These are phyloP conservation scores for Macaria liturata DNA, from an alignment of 2,888 invertebrate species.

Conservation along the genomic window DNA sequence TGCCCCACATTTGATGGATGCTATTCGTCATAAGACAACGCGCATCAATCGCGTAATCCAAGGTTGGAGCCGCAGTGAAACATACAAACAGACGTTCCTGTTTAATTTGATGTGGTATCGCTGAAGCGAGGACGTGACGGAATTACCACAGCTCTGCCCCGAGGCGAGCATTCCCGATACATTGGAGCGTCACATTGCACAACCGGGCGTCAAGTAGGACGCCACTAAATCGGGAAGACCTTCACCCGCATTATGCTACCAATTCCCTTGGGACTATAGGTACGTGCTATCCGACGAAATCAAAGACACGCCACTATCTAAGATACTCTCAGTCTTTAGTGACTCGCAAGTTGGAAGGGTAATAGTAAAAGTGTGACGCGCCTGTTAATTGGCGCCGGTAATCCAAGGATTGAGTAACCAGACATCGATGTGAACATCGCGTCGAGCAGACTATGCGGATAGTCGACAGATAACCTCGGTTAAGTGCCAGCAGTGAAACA, in stretches of 20 bases:
- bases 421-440: conserved; percentile 21
- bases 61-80: conserved; percentile 41
- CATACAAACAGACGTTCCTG: conserved; percentile 40
- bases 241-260: conserved; percentile 70
- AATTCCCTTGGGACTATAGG: conserved; percentile 56
- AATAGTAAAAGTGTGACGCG: conserved; percentile 32
- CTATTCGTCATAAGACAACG: conserved; percentile 18
- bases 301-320: conserved; percentile 17
- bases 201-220: conserved; percentile 65
- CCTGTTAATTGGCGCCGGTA: conserved; percentile 37
- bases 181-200: conserved; percentile 59
- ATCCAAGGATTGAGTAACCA: conserved; percentile 34
- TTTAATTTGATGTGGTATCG: conserved; percentile 32
- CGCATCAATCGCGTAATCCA: conserved; percentile 31
- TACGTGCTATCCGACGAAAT: conserved; percentile 22
- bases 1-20: conserved; percentile 19
- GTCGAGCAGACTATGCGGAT: conserved; percentile 35
- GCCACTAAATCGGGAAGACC: conserved; percentile 75
- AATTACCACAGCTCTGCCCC: conserved; percentile 47
- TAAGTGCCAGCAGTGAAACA: conserved; percentile 33
- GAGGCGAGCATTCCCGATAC: conserved; percentile 41
- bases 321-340: conserved; percentile 6
- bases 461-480: conserved; percentile 32
- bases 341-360: conserved; percentile 30
- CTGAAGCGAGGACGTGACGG: conserved; percentile 46